These are phyloP conservation scores for Oligia fasciuncula DNA, from an alignment of 2,888 invertebrate species.

Conservation along the genomic window DNA sequence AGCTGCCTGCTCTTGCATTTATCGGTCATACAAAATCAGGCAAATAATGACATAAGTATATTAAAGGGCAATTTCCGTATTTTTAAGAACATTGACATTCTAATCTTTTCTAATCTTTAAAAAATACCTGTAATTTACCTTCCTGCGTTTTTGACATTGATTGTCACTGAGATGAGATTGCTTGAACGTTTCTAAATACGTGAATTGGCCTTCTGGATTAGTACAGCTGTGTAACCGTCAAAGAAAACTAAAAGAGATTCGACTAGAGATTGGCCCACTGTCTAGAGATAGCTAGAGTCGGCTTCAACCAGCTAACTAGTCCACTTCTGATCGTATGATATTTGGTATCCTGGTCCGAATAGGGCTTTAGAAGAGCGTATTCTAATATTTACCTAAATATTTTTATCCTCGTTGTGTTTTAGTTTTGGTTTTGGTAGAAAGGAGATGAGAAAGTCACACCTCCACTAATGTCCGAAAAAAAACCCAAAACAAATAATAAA, in stretches of 20 bases:
- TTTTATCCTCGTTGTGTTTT: not conserved
- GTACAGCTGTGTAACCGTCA: not conserved
- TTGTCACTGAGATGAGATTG: not conserved
- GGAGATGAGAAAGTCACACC: conserved; percentile 3
- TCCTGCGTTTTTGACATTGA: not conserved
- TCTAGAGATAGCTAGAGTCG: not conserved
- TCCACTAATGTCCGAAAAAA: not conserved
- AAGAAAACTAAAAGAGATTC: not conserved
- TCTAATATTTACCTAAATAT: not conserved
- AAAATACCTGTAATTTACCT: too few relatives aligned
- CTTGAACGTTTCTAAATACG: not conserved
- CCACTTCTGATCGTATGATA: not conserved
- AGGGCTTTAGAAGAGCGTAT: not conserved
- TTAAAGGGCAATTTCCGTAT: too few relatives aligned
- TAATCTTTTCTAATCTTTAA: not conserved
- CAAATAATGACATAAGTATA: not conserved
- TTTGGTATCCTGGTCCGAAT: not conserved
- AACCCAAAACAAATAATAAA: not conserved
- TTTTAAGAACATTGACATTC: not conserved
- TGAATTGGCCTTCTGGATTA: not conserved
- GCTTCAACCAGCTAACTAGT: not conserved
- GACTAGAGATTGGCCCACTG: not conserved
- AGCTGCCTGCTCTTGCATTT: not conserved
- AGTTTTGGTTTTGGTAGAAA: not conserved
- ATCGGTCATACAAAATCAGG: not conserved